These are phyloP conservation scores for Halictus quadricinctus DNA, from an alignment of 2,888 invertebrate genomes.

Conservation along the genomic window DNA sequence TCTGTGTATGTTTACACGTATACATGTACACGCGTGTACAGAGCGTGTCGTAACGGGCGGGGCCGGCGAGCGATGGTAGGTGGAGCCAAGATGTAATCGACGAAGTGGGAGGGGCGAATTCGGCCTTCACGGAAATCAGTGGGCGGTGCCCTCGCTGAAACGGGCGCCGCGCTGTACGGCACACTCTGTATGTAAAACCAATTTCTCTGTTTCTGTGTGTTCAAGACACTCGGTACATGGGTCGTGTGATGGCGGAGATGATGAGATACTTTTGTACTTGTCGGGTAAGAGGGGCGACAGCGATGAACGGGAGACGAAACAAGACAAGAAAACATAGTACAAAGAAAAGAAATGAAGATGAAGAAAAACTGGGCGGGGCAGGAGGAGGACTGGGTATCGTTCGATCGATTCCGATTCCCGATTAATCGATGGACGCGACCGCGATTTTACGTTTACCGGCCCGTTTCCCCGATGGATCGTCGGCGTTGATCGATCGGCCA, in stretches of 20 bases:
- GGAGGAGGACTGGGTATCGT: not conserved
- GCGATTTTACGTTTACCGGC: not conserved
- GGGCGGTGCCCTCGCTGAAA: not conserved
- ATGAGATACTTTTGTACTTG: constrained; percentile 54
- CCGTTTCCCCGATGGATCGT: not conserved
- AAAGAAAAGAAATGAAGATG: not conserved
- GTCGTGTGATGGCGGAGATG: constrained; percentile 24
- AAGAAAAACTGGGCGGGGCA: not conserved
- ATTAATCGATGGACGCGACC: not conserved
- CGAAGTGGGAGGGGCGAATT: not conserved
- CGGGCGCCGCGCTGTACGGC: not conserved
- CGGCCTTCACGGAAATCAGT: not conserved
- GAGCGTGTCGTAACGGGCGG: not conserved
- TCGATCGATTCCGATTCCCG: not conserved
- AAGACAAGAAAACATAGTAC: not conserved
- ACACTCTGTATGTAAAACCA: not conserved
- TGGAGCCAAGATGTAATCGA: not conserved
- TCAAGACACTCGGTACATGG: not conserved
- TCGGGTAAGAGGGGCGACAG: constrained; percentile 31
- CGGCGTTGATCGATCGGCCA: constrained; percentile 22
- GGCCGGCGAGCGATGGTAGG: not conserved
- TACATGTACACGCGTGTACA: not conserved
- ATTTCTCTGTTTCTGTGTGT: constrained; percentile 1
- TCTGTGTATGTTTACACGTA: not conserved
- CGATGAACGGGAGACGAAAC: constrained; percentile 20